Evolutionary conservation across 1,140 invertebrate genomes (phyloP).

Genomic region (Drosophila truncata): DNA sequence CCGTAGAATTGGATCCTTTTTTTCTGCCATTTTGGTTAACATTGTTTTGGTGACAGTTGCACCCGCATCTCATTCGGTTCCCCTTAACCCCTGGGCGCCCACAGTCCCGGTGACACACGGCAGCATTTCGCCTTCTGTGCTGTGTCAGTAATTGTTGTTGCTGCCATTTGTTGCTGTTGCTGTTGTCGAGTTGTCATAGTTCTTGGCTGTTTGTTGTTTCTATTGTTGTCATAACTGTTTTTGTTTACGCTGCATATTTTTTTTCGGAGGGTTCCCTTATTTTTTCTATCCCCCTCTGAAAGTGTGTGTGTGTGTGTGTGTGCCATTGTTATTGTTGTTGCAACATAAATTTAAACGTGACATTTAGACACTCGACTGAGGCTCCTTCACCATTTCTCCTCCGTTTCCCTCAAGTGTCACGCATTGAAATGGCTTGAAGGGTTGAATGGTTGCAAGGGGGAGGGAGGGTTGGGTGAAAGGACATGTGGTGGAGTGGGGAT

Average conservation of each 20-base stretch:
- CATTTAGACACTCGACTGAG: slow-evolving; percentile 64
- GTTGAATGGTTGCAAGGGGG: slow-evolving; percentile 14
- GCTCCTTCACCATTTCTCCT: slow-evolving; percentile 10
- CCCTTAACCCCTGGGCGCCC: not conserved
- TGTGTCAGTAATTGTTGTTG: slow-evolving; percentile 56
- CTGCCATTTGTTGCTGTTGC: slow-evolving; percentile 31
- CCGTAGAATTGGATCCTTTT: slow-evolving; percentile 25
- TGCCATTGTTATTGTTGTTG: slow-evolving; percentile 60
- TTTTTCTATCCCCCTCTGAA: not conserved
- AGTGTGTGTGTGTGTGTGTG: slow-evolving; percentile 5
- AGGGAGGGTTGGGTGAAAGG: not conserved
- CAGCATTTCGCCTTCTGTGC: slow-evolving; percentile 59
- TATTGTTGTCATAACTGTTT: slow-evolving; percentile 77
- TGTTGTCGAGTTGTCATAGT: slow-evolving; percentile 59
- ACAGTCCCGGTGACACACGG: slow-evolving; percentile 30
- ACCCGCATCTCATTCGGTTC: slow-evolving; percentile 48
- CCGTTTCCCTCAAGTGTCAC: slow-evolving; percentile 40
- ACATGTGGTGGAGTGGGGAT: slow-evolving; percentile 1
- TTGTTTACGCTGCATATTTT: slow-evolving; percentile 65
- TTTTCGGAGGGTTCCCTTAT: not conserved
- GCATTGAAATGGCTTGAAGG: slow-evolving; percentile 46
- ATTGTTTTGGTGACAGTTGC: slow-evolving; percentile 70
- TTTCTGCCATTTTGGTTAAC: slow-evolving; percentile 61
- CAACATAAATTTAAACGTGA: slow-evolving; percentile 72
- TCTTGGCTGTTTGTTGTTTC: slow-evolving; percentile 68